phyloP scores from a whole-genome alignment of 2,797 vertebrate genomes.

The Manis crassicaudata region DNA sequence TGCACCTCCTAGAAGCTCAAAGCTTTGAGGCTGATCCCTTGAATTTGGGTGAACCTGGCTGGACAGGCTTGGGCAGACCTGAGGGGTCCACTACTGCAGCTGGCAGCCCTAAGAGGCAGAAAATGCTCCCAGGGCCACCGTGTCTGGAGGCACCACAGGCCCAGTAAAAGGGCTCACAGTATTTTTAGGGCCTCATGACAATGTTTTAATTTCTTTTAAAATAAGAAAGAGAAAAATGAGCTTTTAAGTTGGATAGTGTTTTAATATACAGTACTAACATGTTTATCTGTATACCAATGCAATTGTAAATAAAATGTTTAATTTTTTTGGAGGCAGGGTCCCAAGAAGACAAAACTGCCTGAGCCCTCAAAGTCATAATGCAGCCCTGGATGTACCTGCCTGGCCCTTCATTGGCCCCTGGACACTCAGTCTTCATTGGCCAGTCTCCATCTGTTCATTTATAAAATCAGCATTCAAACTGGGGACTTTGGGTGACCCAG shows the following conservation, averaged over 20 bases:
- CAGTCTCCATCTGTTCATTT: background rate
- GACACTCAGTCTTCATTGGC: background rate
- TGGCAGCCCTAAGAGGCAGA: background rate
- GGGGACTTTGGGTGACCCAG: background rate
- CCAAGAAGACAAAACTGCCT: background rate
- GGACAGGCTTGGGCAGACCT: background rate
- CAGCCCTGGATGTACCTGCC: background rate
- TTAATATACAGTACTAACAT: background rate
- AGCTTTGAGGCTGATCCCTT: background rate
- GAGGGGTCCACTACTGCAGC: background rate
- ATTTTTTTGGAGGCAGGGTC: background rate
- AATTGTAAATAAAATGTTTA: background rate
- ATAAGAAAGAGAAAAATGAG: background rate
- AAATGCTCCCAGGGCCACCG: background rate
- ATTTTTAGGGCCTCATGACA: background rate
- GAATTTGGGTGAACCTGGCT: background rate
- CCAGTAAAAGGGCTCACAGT: background rate
- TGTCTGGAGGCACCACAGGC: background rate
- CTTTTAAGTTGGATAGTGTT: background rate
- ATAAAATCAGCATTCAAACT: background rate
- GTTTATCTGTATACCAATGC: background rate
- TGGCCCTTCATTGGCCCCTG: background rate
- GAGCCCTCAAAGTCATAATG: background rate
- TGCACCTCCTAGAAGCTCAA: background rate
- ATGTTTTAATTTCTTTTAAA: slow-evolving; percentile 44